phyloP scores from a whole-genome alignment of 2,888 invertebrate genomes.

The Hirtodrosophila trivittata region DNA sequence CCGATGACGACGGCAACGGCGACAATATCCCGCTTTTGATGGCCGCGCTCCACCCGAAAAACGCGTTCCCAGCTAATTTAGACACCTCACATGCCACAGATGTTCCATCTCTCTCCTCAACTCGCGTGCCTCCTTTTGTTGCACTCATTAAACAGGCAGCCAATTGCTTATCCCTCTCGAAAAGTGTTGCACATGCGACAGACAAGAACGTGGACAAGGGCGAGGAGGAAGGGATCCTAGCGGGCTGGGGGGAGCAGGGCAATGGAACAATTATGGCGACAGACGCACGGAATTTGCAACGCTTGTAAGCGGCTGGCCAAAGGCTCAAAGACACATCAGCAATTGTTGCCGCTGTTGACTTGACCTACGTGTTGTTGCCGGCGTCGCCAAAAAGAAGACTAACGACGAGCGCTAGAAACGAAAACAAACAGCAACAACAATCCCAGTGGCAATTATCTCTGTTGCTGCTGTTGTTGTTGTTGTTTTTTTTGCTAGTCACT shows the following conservation, averaged over 20 bases:
- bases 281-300: constrained; percentile 72
- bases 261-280: constrained; percentile 74
- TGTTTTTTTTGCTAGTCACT: constrained; percentile 57
- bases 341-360: constrained; percentile 46
- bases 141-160: constrained; percentile 67
- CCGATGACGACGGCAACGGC: constrained; percentile 9
- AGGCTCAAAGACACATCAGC: constrained; percentile 47
- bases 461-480: constrained; percentile 6
- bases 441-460: constrained; percentile 65
- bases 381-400: constrained; percentile 56
- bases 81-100: constrained; percentile 75
- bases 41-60: constrained; percentile 69
- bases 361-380: constrained; percentile 65
- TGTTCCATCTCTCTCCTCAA: constrained; percentile 3
- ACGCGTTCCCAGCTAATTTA: constrained; percentile 78
- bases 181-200: constrained; percentile 46
- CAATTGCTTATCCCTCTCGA: constrained; percentile 46
- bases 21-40: constrained; percentile 70
- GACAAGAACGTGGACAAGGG: constrained; percentile 3
- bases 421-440: constrained; percentile 41
- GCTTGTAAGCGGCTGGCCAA: constrained; percentile 77
- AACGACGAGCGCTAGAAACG: constrained; percentile 62
- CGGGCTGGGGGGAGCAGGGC: constrained; percentile 18
- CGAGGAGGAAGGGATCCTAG: constrained; percentile 2
- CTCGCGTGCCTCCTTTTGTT: constrained; percentile 15